Conservation (phyloP, 1,140 invertebrate species). For the Aphis gossypii region DNA sequence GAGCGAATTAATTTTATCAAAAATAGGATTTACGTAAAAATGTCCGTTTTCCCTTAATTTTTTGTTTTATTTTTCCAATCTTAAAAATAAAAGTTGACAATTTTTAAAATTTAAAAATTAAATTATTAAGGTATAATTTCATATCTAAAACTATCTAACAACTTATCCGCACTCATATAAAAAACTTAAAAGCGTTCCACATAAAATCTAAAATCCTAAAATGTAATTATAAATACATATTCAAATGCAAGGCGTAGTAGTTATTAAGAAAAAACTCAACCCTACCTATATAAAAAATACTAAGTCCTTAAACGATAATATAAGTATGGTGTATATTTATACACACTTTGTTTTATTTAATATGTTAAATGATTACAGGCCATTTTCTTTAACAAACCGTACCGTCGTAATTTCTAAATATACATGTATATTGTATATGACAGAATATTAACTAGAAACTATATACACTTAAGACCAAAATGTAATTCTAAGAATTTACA, state of each 20-base stretch:
- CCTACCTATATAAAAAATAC: neutral
- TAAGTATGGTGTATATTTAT: neutral
- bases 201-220: neutral
- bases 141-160: too few relatives aligned
- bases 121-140: too few relatives aligned
- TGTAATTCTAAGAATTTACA: conserved; percentile 27
- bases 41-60: too few relatives aligned
- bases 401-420: neutral
- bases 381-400: conserved; percentile 11
- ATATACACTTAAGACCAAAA: conserved; percentile 9
- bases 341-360: neutral
- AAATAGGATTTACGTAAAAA: too few relatives aligned
- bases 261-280: neutral
- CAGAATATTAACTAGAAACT: neutral
- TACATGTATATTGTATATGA: neutral
- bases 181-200: too few relatives aligned
- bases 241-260: neutral
- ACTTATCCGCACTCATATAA: too few relatives aligned
- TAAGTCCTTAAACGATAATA: neutral
- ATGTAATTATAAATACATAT: neutral
- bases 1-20: too few relatives aligned
- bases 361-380: neutral
- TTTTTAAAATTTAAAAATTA: too few relatives aligned
- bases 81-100: too few relatives aligned
- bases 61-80: too few relatives aligned